These are phyloP conservation scores for Nematopogon swammerdamellus DNA, from an alignment of 2,888 invertebrate species.

Conservation along the genomic window DNA sequence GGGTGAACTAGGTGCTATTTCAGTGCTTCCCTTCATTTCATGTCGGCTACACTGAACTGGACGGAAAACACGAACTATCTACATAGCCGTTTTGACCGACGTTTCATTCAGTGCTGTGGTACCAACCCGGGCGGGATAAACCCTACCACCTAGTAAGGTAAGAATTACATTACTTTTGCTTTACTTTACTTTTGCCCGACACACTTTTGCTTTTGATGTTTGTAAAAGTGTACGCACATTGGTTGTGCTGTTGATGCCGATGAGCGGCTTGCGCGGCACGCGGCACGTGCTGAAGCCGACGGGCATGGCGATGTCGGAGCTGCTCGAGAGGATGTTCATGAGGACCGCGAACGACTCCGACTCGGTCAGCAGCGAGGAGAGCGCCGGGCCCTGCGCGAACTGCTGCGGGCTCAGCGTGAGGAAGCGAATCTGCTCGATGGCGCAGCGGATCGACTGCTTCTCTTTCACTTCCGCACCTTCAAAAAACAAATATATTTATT, in stretches of 20 bases:
- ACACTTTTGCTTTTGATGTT: too few species aligned
- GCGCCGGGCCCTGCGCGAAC: conserved; percentile 79
- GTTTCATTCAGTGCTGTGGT: too few species aligned
- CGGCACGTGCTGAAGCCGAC: conserved; percentile 64
- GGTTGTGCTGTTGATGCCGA: conserved; percentile 14
- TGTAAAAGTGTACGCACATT: conserved; percentile 1
- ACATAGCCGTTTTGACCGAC: too few species aligned
- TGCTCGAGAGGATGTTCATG: conserved; percentile 76
- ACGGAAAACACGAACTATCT: too few species aligned
- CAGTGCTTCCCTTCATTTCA: too few species aligned
- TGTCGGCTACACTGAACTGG: too few species aligned
- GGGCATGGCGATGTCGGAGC: conserved; percentile 67
- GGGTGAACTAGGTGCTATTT: too few species aligned
- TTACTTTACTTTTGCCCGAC: too few species aligned
- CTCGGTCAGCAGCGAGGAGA: conserved; percentile 69
- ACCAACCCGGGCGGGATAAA: too few species aligned
- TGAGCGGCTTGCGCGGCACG: conserved; percentile 39
- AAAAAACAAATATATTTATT: too few species aligned
- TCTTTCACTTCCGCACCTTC: conserved; percentile 26
- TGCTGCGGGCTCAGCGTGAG: conserved; percentile 75
- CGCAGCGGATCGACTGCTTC: conserved; percentile 53
- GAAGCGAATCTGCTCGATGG: conserved; percentile 75
- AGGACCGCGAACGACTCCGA: conserved; percentile 77
- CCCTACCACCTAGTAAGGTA: too few species aligned
- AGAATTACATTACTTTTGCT: too few species aligned